Conservation (phyloP, 1,140 invertebrate species). For the Elysia chlorotica region DNA sequence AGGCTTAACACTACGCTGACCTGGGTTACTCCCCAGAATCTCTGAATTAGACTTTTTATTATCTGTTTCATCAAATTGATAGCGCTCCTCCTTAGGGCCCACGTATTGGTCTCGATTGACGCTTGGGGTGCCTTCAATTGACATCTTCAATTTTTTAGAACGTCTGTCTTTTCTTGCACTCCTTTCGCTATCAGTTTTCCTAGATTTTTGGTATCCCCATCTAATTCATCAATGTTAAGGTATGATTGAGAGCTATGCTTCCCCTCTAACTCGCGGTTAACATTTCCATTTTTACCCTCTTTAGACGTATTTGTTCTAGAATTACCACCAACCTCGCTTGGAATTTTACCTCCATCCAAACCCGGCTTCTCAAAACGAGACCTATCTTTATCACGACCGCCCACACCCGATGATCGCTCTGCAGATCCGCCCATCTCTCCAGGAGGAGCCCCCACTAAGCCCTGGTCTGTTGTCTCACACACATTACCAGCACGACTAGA, state of each 20-base stretch:
- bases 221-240: background rate
- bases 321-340: background rate
- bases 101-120: no score
- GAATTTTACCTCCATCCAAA: background rate
- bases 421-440: background rate
- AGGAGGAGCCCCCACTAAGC: conserved; percentile 2
- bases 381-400: background rate
- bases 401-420: no score
- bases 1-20: background rate
- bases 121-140: background rate
- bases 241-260: background rate
- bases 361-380: background rate
- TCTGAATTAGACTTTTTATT: background rate
- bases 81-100: no score
- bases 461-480: conserved; percentile 25
- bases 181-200: background rate
- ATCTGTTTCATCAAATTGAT: background rate
- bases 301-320: background rate
- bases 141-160: background rate
- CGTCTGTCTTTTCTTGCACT: background rate
- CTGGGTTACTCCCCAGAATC: background rate
- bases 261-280: background rate
- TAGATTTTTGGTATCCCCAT: background rate
- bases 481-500: background rate
- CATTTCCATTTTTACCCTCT: background rate